These are phyloP conservation scores for Uloborus diversus DNA, from an alignment of 1,140 invertebrate genomes.

Conservation along the genomic window DNA sequence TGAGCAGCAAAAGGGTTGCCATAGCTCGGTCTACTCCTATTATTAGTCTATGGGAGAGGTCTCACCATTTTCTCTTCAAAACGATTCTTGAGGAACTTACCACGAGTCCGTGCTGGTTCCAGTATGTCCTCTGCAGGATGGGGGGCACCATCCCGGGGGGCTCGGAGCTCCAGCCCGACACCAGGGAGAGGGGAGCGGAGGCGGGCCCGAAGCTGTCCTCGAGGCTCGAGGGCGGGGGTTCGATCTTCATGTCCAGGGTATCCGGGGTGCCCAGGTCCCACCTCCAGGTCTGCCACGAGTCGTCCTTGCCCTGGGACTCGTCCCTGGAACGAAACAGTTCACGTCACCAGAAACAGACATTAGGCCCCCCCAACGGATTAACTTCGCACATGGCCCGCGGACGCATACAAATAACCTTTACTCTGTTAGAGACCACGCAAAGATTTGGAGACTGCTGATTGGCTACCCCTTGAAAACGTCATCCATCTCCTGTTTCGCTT, in stretches of 20 bases:
- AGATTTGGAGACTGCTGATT: too few species aligned
- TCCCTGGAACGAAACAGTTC: conserved; percentile 16
- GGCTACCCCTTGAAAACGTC: too few species aligned
- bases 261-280: conserved; percentile 40
- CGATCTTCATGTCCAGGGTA: conserved; percentile 22
- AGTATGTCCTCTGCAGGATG: conserved; percentile 20
- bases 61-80: too few species aligned
- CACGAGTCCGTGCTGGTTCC: conserved; percentile 27
- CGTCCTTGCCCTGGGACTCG: conserved; percentile 15
- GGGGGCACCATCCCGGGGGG: conserved; percentile 6
- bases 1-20: too few species aligned
- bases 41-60: too few species aligned
- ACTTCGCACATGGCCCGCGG: too few species aligned
- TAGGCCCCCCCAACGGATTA: too few species aligned
- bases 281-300: conserved; percentile 29
- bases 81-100: too few species aligned
- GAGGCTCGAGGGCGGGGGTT: not conserved
- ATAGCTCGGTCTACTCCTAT: too few species aligned
- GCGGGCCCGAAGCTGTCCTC: conserved; percentile 22
- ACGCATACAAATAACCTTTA: too few species aligned
- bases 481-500: too few species aligned
- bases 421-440: too few species aligned
- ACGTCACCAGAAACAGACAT: not conserved
- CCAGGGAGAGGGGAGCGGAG: conserved; percentile 4
- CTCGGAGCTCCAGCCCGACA: not conserved